Evolutionary conservation across 1,140 invertebrate species (phyloP).

Genomic region (Drosophila kikkawai): DNA sequence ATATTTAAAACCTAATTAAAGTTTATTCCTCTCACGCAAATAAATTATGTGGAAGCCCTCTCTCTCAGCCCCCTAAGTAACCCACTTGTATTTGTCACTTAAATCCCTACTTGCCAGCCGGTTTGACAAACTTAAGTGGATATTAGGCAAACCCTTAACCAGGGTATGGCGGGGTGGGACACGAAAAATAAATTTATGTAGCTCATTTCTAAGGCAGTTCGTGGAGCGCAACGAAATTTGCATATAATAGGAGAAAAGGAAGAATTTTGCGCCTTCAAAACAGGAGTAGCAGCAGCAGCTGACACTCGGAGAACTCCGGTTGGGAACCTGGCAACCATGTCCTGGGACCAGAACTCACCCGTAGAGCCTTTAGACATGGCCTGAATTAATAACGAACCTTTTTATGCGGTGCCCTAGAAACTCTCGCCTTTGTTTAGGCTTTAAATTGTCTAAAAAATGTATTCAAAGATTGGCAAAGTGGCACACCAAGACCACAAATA

Average conservation of each 20-base stretch:
- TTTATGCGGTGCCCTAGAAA: slow-evolving; percentile 57
- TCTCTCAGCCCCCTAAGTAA: not conserved
- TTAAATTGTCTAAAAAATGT: slow-evolving; percentile 71
- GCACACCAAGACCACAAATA: slow-evolving; percentile 51
- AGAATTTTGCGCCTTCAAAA: slow-evolving; percentile 39
- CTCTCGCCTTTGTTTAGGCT: slow-evolving; percentile 26
- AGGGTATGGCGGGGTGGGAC: not conserved
- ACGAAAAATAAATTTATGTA: slow-evolving; percentile 63
- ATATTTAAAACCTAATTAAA: not conserved
- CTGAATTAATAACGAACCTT: slow-evolving; percentile 75
- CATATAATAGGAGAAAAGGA: slow-evolving; percentile 67
- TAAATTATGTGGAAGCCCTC: not conserved
- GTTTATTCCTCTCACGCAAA: not conserved
- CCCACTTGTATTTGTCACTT: slow-evolving; percentile 6
- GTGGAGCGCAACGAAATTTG: slow-evolving; percentile 59
- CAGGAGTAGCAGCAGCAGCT: slow-evolving; percentile 36
- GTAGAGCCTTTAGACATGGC: slow-evolving; percentile 43
- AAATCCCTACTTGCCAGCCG: slow-evolving; percentile 3
- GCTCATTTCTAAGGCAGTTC: slow-evolving; percentile 64
- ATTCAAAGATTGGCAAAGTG: slow-evolving; percentile 56
- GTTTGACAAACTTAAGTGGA: slow-evolving; percentile 36
- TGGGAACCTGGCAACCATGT: slow-evolving; percentile 28
- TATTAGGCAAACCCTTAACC: slow-evolving; percentile 21
- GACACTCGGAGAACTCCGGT: slow-evolving; percentile 35
- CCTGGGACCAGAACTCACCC: slow-evolving; percentile 9